Evolutionary conservation across 2,797 vertebrate species (phyloP).

Genomic region (Sandelia bainsii): DNA sequence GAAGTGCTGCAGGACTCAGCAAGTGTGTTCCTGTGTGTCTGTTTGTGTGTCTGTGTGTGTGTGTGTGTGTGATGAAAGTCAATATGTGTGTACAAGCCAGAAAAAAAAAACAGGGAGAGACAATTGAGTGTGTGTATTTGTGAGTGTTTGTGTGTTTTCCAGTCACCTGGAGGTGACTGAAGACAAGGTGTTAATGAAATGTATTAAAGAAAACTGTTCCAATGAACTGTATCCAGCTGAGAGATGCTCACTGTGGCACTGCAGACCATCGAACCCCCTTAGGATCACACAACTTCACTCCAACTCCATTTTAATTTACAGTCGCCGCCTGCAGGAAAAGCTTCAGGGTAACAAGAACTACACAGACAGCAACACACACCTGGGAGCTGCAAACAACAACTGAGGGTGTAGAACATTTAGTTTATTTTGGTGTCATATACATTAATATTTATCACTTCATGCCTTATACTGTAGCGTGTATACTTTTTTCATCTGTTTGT

Average conservation of each 20-base stretch:
- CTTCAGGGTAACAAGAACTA: neutral
- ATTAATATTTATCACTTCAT: too few relatives aligned
- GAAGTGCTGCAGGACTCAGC: slow-evolving; percentile 49
- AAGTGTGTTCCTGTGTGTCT: slow-evolving; percentile 9
- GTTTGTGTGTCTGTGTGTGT: neutral
- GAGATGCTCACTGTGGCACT: slow-evolving; percentile 32
- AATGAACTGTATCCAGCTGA: slow-evolving; percentile 55
- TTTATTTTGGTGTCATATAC: slow-evolving; percentile 10
- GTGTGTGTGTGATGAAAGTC: neutral
- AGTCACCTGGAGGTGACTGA: slow-evolving; percentile 63
- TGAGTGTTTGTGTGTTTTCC: slow-evolving; percentile 24
- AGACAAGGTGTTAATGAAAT: slow-evolving; percentile 66
- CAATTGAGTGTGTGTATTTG: slow-evolving; percentile 8
- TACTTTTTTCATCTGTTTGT: too few relatives aligned
- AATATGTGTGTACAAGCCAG: slow-evolving; percentile 12
- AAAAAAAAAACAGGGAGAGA: neutral
- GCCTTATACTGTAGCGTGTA: too few relatives aligned
- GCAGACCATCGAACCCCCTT: slow-evolving; percentile 27
- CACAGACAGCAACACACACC: neutral
- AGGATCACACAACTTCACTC: slow-evolving; percentile 27
- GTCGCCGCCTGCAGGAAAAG: slow-evolving; percentile 20
- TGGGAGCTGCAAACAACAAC: neutral
- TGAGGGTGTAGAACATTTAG: slow-evolving; percentile 6
- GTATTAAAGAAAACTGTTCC: slow-evolving; percentile 47
- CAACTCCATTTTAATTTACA: slow-evolving; percentile 32